phyloP scores from a whole-genome alignment of 2,797 vertebrate species.

The Coregonus suidteri region DNA sequence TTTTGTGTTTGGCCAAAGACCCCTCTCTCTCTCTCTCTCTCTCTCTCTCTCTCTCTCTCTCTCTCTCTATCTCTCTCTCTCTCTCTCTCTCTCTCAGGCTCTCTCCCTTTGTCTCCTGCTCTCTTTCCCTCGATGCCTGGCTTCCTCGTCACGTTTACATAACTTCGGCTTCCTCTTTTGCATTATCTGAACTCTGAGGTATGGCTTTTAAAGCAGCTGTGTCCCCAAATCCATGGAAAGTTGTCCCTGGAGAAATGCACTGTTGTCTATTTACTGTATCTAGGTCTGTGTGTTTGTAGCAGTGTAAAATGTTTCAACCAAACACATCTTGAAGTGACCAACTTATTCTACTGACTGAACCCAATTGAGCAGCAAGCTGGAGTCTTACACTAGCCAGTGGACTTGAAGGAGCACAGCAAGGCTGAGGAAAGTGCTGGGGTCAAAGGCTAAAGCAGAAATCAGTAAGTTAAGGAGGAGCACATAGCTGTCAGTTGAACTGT shows the following conservation, averaged over 20 bases:
- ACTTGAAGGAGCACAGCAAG: constrained; percentile 27
- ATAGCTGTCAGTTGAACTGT: constrained; percentile 56
- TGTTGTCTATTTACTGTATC: constrained; percentile 27
- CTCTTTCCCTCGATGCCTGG: not conserved
- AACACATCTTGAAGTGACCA: not conserved
- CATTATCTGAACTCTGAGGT: constrained; percentile 63
- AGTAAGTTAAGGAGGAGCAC: constrained; percentile 70
- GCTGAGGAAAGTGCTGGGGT: constrained; percentile 51
- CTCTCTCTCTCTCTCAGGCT: constrained; percentile 2
- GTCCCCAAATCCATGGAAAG: constrained; percentile 34
- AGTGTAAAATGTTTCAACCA: not conserved
- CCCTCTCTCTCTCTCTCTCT: not conserved
- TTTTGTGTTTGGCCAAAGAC: no score
- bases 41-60: constrained; percentile 21
- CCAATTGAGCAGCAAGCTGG: not conserved
- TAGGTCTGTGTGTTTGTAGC: no score
- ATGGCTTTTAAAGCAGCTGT: constrained; percentile 50
- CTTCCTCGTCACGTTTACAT: constrained; percentile 58
- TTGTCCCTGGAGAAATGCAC: constrained; percentile 38
- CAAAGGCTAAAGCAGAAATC: constrained; percentile 63
- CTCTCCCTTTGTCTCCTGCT: constrained; percentile 34
- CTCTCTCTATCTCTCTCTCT: no score
- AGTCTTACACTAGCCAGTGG: constrained; percentile 15
- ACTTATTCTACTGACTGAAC: constrained; percentile 25
- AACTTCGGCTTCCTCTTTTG: constrained; percentile 53